These are phyloP conservation scores for Catagonus wagneri DNA, from an alignment of 2,113 vertebrate species.

Conservation along the genomic window DNA sequence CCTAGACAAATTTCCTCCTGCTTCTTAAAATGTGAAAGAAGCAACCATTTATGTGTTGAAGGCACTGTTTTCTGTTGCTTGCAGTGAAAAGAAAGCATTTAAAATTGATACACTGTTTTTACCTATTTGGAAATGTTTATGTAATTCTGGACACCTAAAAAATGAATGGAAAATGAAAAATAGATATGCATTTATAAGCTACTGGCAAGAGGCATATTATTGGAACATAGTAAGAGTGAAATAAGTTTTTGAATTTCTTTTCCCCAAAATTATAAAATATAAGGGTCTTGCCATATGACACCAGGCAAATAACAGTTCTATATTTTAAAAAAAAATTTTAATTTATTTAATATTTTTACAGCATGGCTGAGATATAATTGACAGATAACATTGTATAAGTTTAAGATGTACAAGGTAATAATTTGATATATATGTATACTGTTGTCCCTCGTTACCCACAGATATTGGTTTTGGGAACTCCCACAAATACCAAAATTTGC, in stretches of 20 bases:
- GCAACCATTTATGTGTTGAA: background rate
- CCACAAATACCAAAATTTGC: background rate
- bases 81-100: background rate
- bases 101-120: background rate
- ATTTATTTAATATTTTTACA: background rate
- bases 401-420: background rate
- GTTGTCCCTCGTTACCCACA: background rate
- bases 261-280: background rate
- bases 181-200: background rate
- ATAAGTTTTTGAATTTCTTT: slow-evolving; percentile 8
- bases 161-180: background rate
- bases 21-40: background rate
- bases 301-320: background rate
- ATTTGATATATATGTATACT: background rate
- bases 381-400: background rate
- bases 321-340: background rate
- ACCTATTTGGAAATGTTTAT: background rate
- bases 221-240: background rate
- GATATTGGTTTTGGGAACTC: background rate
- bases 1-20: background rate
- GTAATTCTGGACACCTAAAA: background rate
- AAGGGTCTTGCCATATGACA: background rate
- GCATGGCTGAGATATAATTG: background rate
- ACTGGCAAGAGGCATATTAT: background rate
- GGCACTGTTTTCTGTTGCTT: background rate